Base-by-base conservation (phyloP, 2,113 vertebrate species). In the Coptodon rendalli region DNA sequence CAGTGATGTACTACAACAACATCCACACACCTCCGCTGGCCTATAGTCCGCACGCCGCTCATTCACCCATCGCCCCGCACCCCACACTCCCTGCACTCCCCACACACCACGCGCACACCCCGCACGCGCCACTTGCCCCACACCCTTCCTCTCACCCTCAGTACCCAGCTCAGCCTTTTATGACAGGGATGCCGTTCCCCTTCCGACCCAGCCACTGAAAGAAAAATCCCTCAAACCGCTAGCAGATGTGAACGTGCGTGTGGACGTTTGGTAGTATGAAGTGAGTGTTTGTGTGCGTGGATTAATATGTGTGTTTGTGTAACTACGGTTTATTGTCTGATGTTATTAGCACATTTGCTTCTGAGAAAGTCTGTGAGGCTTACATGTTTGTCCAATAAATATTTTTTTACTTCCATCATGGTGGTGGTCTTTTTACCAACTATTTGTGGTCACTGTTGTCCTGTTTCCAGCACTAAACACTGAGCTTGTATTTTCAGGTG, bases 1-100 rank as follows among this genome's bases (percentile, higher is more conserved):
- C 99, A 0, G 98, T 99, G 19, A 97, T 98, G 89, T 98, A 97
- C 88, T 99, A 99, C 87, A 98, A 98, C 7, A 98, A 98, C 80
- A 98, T 99, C 93, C 98, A 99, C 86, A 98, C 98, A 0, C 97
- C 98, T 29, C 97, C 98, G 0, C 91, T 98, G 92, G 97, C 96
- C 5, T 98, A 97, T 76, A 97, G 97, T 71, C 94, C 95, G 0
- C 96, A 89, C 1, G 81, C 96, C 1, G 68, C 94, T 53, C 95
- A 96, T 2, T 96, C 96, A 0, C 94, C 97, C 1, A 96, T 97
- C 80, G 87, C 97, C 1, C 91, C 97, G 0, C 96, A 43, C 89
- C 89, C 97, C 0, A 84, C 97, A 2, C 95, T 96, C 10, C 97
- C 92, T 48, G 95, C 95, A 16, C 19, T 91, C 79, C 56, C 90